Evolutionary conservation across 2,888 invertebrate genomes (phyloP).

Genomic region (Standfussiana lucernea): DNA sequence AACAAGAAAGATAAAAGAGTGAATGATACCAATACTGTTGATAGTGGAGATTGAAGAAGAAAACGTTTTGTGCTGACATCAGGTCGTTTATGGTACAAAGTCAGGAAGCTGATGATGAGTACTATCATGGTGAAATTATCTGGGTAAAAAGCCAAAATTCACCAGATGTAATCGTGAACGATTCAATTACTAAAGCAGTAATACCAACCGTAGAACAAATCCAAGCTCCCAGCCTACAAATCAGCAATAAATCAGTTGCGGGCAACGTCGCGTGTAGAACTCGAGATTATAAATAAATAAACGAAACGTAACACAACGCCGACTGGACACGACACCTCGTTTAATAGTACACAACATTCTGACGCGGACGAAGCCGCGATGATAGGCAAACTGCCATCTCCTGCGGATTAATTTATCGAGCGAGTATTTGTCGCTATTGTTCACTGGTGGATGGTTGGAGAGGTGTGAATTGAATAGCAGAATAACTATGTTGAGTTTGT

Average conservation of each 20-base stretch:
- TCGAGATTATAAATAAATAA: slow-evolving; percentile 76
- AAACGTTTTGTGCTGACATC: neutral
- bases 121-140: neutral
- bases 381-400: slow-evolving; percentile 59
- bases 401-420: slow-evolving; percentile 57
- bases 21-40: neutral
- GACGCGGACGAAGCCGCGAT: slow-evolving; percentile 57
- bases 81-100: neutral
- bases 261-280: slow-evolving; percentile 65
- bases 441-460: slow-evolving; percentile 38
- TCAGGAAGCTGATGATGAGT: neutral
- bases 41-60: neutral
- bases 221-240: slow-evolving; percentile 65
- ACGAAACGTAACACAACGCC: slow-evolving; percentile 69
- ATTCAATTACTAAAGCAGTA: neutral
- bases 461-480: slow-evolving; percentile 44
- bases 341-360: slow-evolving; percentile 68
- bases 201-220: slow-evolving; percentile 23
- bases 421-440: slow-evolving; percentile 64
- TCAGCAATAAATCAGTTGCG: slow-evolving; percentile 71
- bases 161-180: neutral
- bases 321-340: slow-evolving; percentile 63
- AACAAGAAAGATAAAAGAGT: neutral
- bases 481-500: slow-evolving; percentile 9
- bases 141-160: neutral